phyloP scores from a whole-genome alignment of 2,113 vertebrate genomes.

The Rhinopomastus cyanomelas region DNA sequence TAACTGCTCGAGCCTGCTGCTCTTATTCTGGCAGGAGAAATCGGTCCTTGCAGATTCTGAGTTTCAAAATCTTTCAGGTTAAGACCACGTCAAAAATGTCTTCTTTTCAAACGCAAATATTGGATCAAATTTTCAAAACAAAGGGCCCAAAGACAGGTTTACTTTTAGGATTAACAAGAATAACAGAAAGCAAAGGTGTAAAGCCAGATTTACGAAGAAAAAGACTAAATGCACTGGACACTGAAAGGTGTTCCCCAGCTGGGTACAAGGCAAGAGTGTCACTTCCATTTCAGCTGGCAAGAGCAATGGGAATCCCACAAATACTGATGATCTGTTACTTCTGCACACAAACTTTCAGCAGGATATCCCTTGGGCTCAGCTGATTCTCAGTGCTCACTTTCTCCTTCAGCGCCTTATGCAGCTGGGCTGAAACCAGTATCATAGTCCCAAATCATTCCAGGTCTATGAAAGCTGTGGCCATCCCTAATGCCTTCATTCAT shows the following conservation, averaged over 20 bases:
- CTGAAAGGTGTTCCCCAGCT: background rate
- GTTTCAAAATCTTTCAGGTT: slow-evolving; percentile 69
- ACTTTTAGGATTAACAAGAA: slow-evolving; percentile 55
- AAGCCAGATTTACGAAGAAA: slow-evolving; percentile 18
- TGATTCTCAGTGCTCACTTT: background rate
- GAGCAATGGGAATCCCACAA: background rate
- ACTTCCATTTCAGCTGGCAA: background rate
- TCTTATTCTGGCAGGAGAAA: slow-evolving; percentile 34
- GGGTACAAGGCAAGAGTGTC: background rate
- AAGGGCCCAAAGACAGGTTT: slow-evolving; percentile 41
- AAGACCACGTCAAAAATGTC: slow-evolving; percentile 54
- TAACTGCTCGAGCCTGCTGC: background rate
- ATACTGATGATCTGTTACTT: background rate
- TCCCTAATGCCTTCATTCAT: background rate
- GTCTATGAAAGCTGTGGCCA: background rate
- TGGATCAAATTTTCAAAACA: slow-evolving; percentile 48
- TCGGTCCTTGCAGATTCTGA: slow-evolving; percentile 39
- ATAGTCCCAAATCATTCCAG: background rate
- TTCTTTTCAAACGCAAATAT: slow-evolving; percentile 60
- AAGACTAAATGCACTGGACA: background rate
- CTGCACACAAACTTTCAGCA: background rate
- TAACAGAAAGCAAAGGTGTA: slow-evolving; percentile 48
- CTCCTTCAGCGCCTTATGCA: background rate
- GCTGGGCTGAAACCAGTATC: background rate
- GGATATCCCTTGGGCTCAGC: background rate